Conservation (phyloP, 2,888 invertebrate genomes). For the Oconnorella tubifera region DNA sequence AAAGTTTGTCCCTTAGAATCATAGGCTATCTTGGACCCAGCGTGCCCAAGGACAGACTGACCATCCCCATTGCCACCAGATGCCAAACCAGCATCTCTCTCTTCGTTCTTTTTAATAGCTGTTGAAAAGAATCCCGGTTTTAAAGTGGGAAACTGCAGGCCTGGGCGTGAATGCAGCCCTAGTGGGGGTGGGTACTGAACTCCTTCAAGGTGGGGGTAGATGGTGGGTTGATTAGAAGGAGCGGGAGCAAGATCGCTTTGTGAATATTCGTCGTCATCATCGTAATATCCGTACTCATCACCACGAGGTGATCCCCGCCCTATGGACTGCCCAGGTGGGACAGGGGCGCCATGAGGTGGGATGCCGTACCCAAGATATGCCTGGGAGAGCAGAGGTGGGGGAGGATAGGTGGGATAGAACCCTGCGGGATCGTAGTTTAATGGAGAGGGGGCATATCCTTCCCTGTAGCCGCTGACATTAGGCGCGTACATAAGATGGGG, state of each 20-base stretch:
- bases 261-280: neutral
- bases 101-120: neutral
- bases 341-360: neutral
- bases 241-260: neutral
- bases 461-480: neutral
- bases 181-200: neutral
- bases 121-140: slow-evolving; percentile 13
- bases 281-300: slow-evolving; percentile 2
- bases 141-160: slow-evolving; percentile 6
- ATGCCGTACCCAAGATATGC: neutral
- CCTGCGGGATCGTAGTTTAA: neutral
- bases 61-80: neutral
- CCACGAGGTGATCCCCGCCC: neutral
- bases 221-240: neutral
- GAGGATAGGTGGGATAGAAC: neutral
- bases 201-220: neutral
- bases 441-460: neutral
- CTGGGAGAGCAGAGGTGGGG: neutral
- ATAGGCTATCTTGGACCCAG: too few species aligned
- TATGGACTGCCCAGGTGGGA: neutral
- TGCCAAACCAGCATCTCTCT: neutral
- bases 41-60: too few species aligned
- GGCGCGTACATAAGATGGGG: neutral
- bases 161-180: neutral
- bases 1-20: neutral